phyloP scores from a whole-genome alignment of 2,113 vertebrate species.

The Epinephelus fuscoguttatus region DNA sequence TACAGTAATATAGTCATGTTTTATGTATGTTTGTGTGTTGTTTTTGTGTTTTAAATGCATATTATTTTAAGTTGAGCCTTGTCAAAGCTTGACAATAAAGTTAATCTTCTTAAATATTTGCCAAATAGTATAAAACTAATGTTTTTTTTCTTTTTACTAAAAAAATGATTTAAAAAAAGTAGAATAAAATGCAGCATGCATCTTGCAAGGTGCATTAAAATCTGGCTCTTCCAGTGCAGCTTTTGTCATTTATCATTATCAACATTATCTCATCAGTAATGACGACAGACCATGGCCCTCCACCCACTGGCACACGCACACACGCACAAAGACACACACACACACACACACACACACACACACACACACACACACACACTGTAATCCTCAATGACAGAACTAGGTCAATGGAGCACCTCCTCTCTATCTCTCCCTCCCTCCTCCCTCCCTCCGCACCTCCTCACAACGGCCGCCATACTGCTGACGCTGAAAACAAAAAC shows the following conservation, averaged over 20 bases:
- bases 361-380: slow-evolving; percentile 31
- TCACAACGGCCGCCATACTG: slow-evolving; percentile 57
- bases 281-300: slow-evolving; percentile 9
- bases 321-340: background rate
- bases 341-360: slow-evolving; percentile 12
- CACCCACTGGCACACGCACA: background rate
- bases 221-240: background rate
- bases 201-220: background rate
- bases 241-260: slow-evolving; percentile 31
- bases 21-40: no score
- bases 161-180: background rate
- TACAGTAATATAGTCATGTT: no score
- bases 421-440: slow-evolving; percentile 2
- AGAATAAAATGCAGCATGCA: background rate
- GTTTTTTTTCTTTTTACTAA: background rate
- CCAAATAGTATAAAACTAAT: no score
- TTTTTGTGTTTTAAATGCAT: no score
- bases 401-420: slow-evolving; percentile 83
- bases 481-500: slow-evolving; percentile 70
- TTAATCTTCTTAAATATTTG: no score
- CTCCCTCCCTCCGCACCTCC: background rate
- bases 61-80: no score
- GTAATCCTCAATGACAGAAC: slow-evolving; percentile 84
- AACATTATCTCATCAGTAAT: slow-evolving; percentile 37
- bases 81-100: no score